Base-by-base conservation (phyloP, 2,797 vertebrate species). In the Parauchenoglanis ngamensis region DNA sequence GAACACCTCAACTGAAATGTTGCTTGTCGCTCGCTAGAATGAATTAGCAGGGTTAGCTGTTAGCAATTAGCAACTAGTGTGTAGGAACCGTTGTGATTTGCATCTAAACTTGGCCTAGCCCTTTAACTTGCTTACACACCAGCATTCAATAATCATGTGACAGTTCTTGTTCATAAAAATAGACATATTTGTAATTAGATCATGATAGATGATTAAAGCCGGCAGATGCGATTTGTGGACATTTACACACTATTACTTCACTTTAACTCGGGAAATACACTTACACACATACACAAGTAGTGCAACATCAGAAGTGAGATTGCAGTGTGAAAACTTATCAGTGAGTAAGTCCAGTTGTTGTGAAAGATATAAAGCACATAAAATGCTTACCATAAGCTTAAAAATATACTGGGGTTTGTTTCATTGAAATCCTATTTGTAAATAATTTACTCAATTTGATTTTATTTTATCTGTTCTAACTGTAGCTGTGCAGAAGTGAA, bases 41-140 rank as follows among this genome's bases (percentile, higher is more conserved):
- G 21, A 73, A 23, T 4, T n/a, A n/a, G 49, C 31, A 56, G 25
- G 25, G 13, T 54, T 19, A 17, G 73, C 23, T 52, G 12, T 17
- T 28, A n/a, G n/a, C n/a, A n/a, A n/a, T n/a, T n/a, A 25, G 21
- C 21, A 61, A 31, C 13, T 15, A 15, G 31, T n/a, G 56, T 40
- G 54, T 25, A 78, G 59, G 54, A 77, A 1, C n/a, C 28, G 13
- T 17, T 57, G 28, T 57, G 28, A 57, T 35, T 11, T 8, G n/a
- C 49, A 56, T 79, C 31, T 59, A 59, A 61, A 80, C 78, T 63
- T 46, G 77, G 56, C 77, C 77, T 13, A 46, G 78, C 78, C 56
- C 1, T 81, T 61, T 46, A 4, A 81, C n/a, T 46, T 17, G 35
- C 78, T 81, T 63, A 46, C 25, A 82, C 61, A 21, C n/a, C 23